Conservation (phyloP, 1,140 invertebrate species). For the Drosophila arizonae region DNA sequence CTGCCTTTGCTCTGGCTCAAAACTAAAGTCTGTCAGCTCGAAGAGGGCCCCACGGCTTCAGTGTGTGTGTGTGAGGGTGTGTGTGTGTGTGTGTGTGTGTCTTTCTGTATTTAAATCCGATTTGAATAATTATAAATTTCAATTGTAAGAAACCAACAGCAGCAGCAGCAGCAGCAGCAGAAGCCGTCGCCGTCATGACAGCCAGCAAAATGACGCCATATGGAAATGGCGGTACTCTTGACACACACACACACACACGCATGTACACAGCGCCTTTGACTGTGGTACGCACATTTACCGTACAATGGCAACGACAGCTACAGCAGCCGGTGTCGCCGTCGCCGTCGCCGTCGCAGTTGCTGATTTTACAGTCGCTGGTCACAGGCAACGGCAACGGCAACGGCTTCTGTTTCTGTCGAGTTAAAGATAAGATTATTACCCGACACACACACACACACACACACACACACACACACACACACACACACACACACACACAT, state of each 20-base stretch:
- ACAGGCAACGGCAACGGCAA: constrained; percentile 48
- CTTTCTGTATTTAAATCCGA: constrained; percentile 76
- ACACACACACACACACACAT: not conserved
- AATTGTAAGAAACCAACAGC: constrained; percentile 72
- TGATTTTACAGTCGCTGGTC: constrained; percentile 70
- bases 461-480: not conserved
- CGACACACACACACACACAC: constrained; percentile 33
- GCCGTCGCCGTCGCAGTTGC: constrained; percentile 31
- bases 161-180: constrained; percentile 26
- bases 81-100: constrained; percentile 14
- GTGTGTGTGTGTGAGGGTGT: not conserved
- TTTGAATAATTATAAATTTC: constrained; percentile 81
- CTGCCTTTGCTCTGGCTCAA: constrained; percentile 24
- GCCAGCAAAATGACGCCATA: constrained; percentile 75
- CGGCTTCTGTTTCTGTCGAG: constrained; percentile 77
- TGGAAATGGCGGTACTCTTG: constrained; percentile 62
- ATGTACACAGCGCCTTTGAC: constrained; percentile 24
- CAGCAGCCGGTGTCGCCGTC: constrained; percentile 30
- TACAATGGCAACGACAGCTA: constrained; percentile 49
- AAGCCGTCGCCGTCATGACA: constrained; percentile 32
- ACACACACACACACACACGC: constrained; percentile 7
- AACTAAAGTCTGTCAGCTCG: constrained; percentile 34
- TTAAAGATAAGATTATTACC: constrained; percentile 79
- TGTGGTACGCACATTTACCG: constrained; percentile 59
- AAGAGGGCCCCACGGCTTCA: not conserved